Percentiles rank a stretch among this genome's conserved stretches.
phyloP scores from a whole-genome alignment of 2,797 vertebrate species.

The Peromyscus melanophrys region DNA sequence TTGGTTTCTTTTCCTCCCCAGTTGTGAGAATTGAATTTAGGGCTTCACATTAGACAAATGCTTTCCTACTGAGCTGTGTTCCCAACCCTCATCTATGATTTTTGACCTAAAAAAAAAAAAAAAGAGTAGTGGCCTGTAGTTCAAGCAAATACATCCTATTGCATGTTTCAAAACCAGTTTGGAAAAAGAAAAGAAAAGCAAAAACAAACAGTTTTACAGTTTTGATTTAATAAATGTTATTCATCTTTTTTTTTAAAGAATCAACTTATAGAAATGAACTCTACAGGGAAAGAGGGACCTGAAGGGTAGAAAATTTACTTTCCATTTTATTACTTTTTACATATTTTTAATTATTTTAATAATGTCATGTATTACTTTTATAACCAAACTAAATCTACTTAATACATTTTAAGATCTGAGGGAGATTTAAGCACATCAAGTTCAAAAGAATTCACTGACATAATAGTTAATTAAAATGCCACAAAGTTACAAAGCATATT shows the following conservation, averaged over 20 bases:
- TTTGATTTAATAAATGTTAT: slow-evolving; percentile 45
- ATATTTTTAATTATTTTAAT: slow-evolving; percentile 36
- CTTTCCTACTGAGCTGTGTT: neutral
- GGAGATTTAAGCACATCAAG: neutral
- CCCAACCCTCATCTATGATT: neutral
- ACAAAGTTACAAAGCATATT: slow-evolving; percentile 22
- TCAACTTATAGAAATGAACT: neutral
- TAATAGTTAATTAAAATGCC: slow-evolving; percentile 40
- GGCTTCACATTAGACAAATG: neutral
- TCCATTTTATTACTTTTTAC: neutral
- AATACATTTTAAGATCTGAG: slow-evolving; percentile 53
- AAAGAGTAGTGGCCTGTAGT: slow-evolving; percentile 27
- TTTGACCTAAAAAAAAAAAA: slow-evolving; percentile 36
- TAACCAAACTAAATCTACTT: slow-evolving; percentile 35
- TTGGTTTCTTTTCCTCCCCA: neutral
- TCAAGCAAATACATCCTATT: slow-evolving; percentile 10
- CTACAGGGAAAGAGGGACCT: neutral
- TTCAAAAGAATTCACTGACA: slow-evolving; percentile 13
- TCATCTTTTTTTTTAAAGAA: neutral
- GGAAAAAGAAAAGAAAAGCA: neutral
- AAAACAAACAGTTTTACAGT: neutral
- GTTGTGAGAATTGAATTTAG: neutral
- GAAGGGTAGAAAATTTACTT: neutral
- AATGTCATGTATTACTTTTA: slow-evolving; percentile 24
- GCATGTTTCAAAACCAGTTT: neutral